phyloP scores from a whole-genome alignment of 1,140 invertebrate genomes.

The Drosophila bipectinata region DNA sequence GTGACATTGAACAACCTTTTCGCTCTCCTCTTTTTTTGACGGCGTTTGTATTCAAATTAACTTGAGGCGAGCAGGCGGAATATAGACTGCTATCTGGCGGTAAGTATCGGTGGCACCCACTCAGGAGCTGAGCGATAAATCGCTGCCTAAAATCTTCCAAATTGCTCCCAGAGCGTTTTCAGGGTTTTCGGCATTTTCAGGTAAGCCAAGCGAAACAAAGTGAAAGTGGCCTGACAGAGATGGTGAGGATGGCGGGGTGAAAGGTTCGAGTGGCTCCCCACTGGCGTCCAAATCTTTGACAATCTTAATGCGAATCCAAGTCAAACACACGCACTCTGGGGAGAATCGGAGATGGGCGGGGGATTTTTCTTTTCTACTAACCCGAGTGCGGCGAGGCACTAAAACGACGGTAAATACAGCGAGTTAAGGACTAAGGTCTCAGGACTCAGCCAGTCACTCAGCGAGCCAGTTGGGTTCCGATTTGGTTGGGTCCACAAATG shows the following conservation, averaged over 20 bases:
- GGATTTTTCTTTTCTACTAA: constrained; percentile 25
- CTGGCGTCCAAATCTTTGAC: constrained; percentile 67
- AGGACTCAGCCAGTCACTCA: constrained; percentile 38
- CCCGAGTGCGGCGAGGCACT: constrained; percentile 55
- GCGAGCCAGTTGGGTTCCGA: constrained; percentile 34
- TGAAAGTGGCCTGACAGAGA: constrained; percentile 14
- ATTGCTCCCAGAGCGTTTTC: constrained; percentile 72
- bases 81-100: constrained; percentile 51
- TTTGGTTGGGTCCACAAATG: constrained; percentile 70
- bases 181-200: constrained; percentile 33
- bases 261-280: constrained; percentile 47
- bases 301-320: constrained; percentile 72
- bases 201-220: constrained; percentile 42
- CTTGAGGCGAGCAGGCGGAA: constrained; percentile 27
- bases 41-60: constrained; percentile 69
- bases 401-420: constrained; percentile 61
- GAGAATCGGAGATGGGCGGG: neutral
- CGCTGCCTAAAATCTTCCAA: constrained; percentile 68
- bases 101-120: constrained; percentile 69
- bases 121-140: constrained; percentile 66
- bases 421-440: constrained; percentile 44
- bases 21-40: constrained; percentile 4
- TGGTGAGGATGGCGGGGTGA: constrained; percentile 4
- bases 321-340: constrained; percentile 44
- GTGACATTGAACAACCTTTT: constrained; percentile 67